These are phyloP conservation scores for Agrenia bidenticulata DNA, from an alignment of 2,888 invertebrate species.

Conservation along the genomic window DNA sequence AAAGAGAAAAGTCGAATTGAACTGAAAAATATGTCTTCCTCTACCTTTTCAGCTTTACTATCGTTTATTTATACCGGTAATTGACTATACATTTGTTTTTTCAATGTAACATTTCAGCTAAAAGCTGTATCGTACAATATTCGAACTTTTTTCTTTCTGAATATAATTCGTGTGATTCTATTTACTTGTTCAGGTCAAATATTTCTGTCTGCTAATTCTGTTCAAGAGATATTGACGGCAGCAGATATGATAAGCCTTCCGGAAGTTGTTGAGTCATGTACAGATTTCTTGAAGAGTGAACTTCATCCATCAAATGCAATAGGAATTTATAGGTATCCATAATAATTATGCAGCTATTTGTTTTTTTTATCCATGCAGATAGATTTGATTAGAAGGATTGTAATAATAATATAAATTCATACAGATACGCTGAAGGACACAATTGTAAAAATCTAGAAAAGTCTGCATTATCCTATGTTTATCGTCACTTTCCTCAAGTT, in stretches of 20 bases:
- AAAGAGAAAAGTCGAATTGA: conserved; percentile 77
- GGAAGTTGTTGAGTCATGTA: conserved; percentile 79
- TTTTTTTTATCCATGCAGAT: too few species aligned
- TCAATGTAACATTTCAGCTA: too few species aligned
- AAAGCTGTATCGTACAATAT: not conserved
- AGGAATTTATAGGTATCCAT: conserved; percentile 72
- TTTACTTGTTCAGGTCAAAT: conserved; percentile 70
- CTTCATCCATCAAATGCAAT: conserved; percentile 83
- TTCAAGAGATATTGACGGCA: conserved; percentile 83
- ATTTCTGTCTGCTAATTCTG: conserved; percentile 72
- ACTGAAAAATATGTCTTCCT: conserved; percentile 73
- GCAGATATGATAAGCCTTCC: conserved; percentile 77
- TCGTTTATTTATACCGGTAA: conserved; percentile 85
- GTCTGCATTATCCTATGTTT: conserved; percentile 77
- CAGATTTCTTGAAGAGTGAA: conserved; percentile 79
- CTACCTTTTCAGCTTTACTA: conserved; percentile 73
- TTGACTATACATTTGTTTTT: not conserved
- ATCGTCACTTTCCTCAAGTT: conserved; percentile 80
- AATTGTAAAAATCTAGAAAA: conserved; percentile 75
- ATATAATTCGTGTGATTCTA: too few species aligned
- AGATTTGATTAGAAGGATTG: too few species aligned
- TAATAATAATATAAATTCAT: too few species aligned
- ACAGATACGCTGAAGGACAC: conserved; percentile 88
- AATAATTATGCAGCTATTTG: conserved; percentile 8
- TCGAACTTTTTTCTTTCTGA: too few species aligned